Evolutionary conservation across 2,888 invertebrate genomes (phyloP).

Genomic region (Dolomedes plantarius): DNA sequence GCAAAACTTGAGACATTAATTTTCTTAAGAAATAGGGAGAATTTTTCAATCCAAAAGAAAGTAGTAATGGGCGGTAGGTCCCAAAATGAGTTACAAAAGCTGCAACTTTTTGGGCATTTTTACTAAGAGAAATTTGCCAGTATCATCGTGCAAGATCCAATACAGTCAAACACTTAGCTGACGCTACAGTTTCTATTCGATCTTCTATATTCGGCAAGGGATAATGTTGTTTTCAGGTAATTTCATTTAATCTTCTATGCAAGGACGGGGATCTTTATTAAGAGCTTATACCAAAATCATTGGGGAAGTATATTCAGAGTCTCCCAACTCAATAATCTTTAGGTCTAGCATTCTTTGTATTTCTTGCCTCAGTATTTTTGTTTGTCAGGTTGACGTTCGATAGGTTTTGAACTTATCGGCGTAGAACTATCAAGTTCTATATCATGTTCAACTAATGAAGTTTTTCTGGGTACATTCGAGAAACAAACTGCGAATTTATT

Average conservation of each 20-base stretch:
- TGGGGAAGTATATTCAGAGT: conserved; percentile 18
- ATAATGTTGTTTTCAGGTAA: not conserved
- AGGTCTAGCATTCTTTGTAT: conserved; percentile 8
- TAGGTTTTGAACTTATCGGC: not conserved
- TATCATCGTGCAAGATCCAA: conserved; percentile 22
- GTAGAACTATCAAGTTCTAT: conserved; percentile 8
- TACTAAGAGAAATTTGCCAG: conserved; percentile 6
- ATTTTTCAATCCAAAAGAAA: conserved; percentile 3
- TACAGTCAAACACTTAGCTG: not conserved
- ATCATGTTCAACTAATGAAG: conserved; percentile 10
- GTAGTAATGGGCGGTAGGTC: not conserved
- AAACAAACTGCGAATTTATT: not conserved
- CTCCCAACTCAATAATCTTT: not conserved
- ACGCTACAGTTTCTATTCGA: conserved; percentile 2
- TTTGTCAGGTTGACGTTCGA: not conserved
- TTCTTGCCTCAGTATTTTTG: conserved; percentile 16
- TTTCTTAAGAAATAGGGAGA: conserved; percentile 5
- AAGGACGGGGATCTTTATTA: too few species aligned
- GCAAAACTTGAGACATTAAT: not conserved
- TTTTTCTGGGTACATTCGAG: conserved; percentile 15
- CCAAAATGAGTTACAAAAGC: conserved; percentile 15
- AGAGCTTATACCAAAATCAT: conserved; percentile 23
- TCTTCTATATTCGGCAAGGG: conserved; percentile 22
- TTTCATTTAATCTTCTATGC: conserved; percentile 5
- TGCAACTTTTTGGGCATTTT: not conserved